Percentiles rank a stretch among this genome's conserved stretches.
Conservation (phyloP, 92 coral and sea anemone species). For the Zoanthus sociatus region DNA sequence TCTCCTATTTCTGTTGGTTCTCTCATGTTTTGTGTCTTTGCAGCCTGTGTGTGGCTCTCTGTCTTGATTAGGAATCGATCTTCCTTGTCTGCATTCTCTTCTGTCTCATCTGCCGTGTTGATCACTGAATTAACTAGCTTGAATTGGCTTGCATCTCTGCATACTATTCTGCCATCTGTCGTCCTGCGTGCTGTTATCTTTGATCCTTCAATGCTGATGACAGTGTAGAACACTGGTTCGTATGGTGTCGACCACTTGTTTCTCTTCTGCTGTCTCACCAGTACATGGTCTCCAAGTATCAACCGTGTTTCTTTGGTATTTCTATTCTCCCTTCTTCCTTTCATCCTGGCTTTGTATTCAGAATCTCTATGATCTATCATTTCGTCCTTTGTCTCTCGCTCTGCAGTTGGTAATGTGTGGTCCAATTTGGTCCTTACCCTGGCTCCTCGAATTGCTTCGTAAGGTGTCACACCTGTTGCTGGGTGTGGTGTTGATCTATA, state of each 20-base stretch:
- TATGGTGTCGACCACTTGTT: no score
- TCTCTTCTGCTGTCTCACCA: no score
- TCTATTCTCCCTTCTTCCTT: conserved; percentile 55
- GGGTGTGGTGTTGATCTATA: no score
- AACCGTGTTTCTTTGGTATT: conserved; percentile 58
- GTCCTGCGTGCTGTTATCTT: no score
- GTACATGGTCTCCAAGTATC: conserved; percentile 50
- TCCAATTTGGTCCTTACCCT: conserved; percentile 29
- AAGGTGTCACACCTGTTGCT: conserved; percentile 7
- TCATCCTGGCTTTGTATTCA: conserved; percentile 29
- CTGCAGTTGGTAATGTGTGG: conserved; percentile 29
- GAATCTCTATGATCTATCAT: conserved; percentile 60
- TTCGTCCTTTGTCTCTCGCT: not conserved
- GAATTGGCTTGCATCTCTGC: not conserved
- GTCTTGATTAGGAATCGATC: not conserved
- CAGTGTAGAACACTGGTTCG: no score
- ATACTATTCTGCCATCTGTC: conserved; percentile 51
- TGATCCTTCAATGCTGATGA: no score
- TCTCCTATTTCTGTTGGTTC: conserved; percentile 2
- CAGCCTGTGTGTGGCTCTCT: not conserved
- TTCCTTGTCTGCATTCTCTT: conserved; percentile 29
- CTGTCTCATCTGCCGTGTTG: not conserved
- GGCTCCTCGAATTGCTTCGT: conserved; percentile 63
- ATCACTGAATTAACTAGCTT: conserved; percentile 26
- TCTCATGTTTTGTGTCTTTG: not conserved